Base-by-base conservation (phyloP, 2,113 vertebrate species). In the Engraulis encrasicolus region DNA sequence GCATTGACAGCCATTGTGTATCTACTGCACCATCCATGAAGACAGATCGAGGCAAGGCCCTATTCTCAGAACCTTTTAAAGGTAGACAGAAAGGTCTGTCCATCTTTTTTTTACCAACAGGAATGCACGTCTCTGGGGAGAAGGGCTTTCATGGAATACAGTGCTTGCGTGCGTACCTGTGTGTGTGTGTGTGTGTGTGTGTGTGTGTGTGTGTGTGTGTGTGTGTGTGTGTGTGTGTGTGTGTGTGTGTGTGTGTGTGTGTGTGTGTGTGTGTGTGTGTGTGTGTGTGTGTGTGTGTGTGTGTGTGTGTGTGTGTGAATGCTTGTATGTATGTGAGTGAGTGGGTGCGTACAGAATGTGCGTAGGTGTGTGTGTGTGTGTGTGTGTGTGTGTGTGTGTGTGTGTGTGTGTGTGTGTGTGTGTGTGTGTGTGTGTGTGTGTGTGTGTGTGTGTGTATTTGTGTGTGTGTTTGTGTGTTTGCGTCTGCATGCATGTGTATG, bases 111-210 rank as follows among this genome's bases (percentile, higher is more conserved):
- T 31, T 66, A 31, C 14, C 58, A 61, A 19, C 11, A 6, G 11
- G 23, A 11, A 23, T 66, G 20, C 31, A 23, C 31, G 58, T 66
- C 58, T 66, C 23, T 66, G 27, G 58, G 54, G 58, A 66, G 58
- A 66, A 27, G 6, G 2, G 23, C 54, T 58, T 20, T 58, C 54
- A 58, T n/a, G 58, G 58, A 23, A 31, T 27, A 12, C 58, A 66
- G 58, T 31, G 58, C 27, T 19, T 58, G 52, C n/a, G 52, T n/a
- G 54, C n/a, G 52, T n/a, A 20, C n/a, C 20, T 61, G 54, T 61
- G n/a, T 61, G 54, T 58, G 54, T 58, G 54, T 58, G 54, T 58
- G 54, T 58, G 9, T 66, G 58, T 66, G 54, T 61, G 54, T 23
- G n/a, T 23, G n/a, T 61, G n/a, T 61, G 54, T 61, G 54, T 61